Evolutionary conservation across 2,888 invertebrate genomes (phyloP), one percentile per base, ranked within the genome.

Genomic region (Arge pagana): DNA sequence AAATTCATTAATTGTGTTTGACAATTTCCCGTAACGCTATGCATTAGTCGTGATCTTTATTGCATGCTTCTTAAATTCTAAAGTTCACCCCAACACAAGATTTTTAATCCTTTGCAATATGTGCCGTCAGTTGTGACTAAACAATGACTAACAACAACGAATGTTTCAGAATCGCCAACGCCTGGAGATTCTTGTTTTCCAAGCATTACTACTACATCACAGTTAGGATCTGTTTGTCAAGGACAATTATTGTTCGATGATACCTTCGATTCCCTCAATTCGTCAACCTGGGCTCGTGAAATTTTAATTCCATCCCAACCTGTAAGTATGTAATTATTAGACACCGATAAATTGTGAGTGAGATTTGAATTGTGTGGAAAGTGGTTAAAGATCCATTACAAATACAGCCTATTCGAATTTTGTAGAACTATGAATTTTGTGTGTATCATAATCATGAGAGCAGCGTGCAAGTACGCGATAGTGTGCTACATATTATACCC

Each of bases 191-290:
- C 37, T 8, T 80, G 80, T 57, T 56, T 53, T 1, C 65, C 74
- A 0, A 75, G 78, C 0, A 48, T 65, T 5, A 79, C 79, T 1
- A 65, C 52, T 3, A 70, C 80, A n/a, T 57, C 61, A 6, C 76
- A 77, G 0, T 76, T 76, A 0, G 70, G 74, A 4, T 56, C 53
- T 3, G 76, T 76, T 1, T 83, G 83, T 65, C 72, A 76, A 8
- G 81, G 81, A 0, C 74, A 80, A 53, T 69, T 81, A 1, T 72
- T 88, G 50, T 85, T 88, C 57, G 81, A 85, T 40, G 88, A 88
- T 43, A 74, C 79, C 50, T 89, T 89, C 63, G 75, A 81, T 30
- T 24, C 39, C 3, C 45, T 63, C 3, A 63, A 62, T 11, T 30
- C 41, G 15, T 56, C 62, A 7, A 26, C 60, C 18, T 72, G 73